phyloP scores from a whole-genome alignment of 2,888 invertebrate species.

The Lasioglossum pauxillum region DNA sequence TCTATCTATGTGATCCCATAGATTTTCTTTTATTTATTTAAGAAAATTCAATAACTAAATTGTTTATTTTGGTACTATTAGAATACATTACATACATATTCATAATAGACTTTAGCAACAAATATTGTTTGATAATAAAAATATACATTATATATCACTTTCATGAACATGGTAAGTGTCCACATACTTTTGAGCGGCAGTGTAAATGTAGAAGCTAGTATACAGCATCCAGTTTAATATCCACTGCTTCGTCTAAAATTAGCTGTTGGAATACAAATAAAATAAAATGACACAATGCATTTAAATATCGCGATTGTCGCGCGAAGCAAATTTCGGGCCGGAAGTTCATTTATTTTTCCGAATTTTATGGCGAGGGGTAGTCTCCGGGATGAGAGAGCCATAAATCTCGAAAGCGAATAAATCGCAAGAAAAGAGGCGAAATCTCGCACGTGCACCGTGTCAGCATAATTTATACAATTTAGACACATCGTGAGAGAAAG shows the following conservation, averaged over 20 bases:
- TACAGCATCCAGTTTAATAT: not conserved
- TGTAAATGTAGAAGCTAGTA: not conserved
- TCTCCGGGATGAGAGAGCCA: not conserved
- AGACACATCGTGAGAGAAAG: not conserved
- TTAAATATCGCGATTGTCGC: not conserved
- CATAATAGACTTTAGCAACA: too few relatives aligned
- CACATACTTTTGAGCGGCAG: too few relatives aligned
- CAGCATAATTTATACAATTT: slow-evolving; percentile 3
- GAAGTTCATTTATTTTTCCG: not conserved
- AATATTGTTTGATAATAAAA: too few relatives aligned
- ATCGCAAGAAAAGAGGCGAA: not conserved
- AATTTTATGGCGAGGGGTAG: not conserved
- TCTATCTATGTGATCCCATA: too few relatives aligned
- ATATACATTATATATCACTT: too few relatives aligned
- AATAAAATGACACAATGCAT: not conserved
- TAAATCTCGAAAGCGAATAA: not conserved
- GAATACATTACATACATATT: too few relatives aligned
- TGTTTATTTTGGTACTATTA: too few relatives aligned
- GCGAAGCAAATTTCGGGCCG: not conserved
- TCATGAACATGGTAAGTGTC: too few relatives aligned
- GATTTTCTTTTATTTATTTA: too few relatives aligned
- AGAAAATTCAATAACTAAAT: too few relatives aligned
- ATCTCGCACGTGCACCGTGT: slow-evolving; percentile 7
- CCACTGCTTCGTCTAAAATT: not conserved
- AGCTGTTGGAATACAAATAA: not conserved